A percentile compares a stretch with the other conserved stretches of the same genome.
phyloP scores from a whole-genome alignment of 1,140 invertebrate species.

The Drosophila seguyi region DNA sequence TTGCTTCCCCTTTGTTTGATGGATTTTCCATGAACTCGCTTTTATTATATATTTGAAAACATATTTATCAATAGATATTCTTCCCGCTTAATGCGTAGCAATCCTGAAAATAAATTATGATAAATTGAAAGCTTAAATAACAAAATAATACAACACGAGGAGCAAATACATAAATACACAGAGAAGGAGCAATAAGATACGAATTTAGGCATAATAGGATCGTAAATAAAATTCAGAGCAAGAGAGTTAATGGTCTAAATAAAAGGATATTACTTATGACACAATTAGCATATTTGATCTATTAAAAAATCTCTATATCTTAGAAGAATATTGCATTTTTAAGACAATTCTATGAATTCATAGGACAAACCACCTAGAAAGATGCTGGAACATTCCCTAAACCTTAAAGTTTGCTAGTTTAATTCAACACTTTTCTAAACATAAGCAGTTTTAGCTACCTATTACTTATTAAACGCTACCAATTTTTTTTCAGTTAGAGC shows the following conservation, averaged over 20 bases:
- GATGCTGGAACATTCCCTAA: too few species aligned
- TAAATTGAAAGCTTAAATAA: background rate
- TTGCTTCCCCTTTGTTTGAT: constrained; percentile 46
- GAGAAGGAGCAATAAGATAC: background rate
- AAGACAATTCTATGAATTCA: background rate
- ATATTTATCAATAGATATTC: constrained; percentile 2
- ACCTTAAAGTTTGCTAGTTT: too few species aligned
- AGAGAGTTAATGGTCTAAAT: too few species aligned
- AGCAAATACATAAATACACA: background rate
- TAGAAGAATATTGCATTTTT: background rate
- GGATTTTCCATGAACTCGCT: constrained; percentile 56
- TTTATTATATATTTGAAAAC: constrained; percentile 29
- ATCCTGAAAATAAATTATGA: constrained; percentile 11
- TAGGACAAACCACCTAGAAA: background rate
- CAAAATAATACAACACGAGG: background rate
- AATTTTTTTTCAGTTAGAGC: background rate
- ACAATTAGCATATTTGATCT: background rate
- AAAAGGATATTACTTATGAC: background rate
- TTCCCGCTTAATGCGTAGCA: background rate
- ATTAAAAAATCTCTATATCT: too few species aligned
- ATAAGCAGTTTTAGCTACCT: background rate
- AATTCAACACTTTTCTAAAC: background rate
- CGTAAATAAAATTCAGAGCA: background rate
- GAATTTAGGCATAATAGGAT: background rate
- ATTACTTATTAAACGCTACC: background rate